These are phyloP conservation scores for Apomyelois bistriatella DNA, from an alignment of 2,888 invertebrate genomes.

Conservation along the genomic window DNA sequence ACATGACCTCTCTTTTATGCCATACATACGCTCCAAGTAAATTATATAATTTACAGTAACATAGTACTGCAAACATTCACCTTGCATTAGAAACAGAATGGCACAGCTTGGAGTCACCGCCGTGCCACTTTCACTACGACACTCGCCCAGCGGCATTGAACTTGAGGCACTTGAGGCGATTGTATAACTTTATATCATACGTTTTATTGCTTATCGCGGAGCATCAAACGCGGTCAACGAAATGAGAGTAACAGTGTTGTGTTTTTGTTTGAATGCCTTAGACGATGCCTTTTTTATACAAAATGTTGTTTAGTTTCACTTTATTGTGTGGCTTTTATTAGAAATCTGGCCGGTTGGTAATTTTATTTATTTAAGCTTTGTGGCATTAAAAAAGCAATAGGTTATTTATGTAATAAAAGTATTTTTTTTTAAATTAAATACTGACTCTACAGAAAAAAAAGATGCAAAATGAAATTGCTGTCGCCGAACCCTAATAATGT, in stretches of 20 bases:
- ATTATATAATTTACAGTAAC: background rate
- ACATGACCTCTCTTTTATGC: too few relatives aligned
- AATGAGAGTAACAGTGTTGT: background rate
- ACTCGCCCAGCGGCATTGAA: constrained; percentile 60
- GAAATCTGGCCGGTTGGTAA: too few relatives aligned
- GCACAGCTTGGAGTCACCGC: background rate
- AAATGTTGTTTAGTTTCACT: too few relatives aligned
- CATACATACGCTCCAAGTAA: background rate
- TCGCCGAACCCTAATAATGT: too few relatives aligned
- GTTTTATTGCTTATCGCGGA: constrained; percentile 12
- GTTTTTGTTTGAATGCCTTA: background rate
- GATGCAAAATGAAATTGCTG: too few relatives aligned
- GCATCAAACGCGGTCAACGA: constrained; percentile 1
- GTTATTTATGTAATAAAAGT: too few relatives aligned
- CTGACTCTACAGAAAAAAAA: too few relatives aligned
- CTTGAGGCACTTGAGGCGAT: constrained; percentile 47
- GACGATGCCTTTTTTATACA: too few relatives aligned
- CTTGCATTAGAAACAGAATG: constrained; percentile 7
- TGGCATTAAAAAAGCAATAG: too few relatives aligned
- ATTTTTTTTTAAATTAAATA: too few relatives aligned
- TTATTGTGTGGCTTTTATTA: too few relatives aligned
- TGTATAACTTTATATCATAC: constrained; percentile 15
- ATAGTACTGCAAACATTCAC: constrained; percentile 6
- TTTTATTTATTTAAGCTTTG: too few relatives aligned
- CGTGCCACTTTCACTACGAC: constrained; percentile 56